Base-by-base conservation (phyloP, 2,888 invertebrate species). In the Tetramorium bicarinatum region DNA sequence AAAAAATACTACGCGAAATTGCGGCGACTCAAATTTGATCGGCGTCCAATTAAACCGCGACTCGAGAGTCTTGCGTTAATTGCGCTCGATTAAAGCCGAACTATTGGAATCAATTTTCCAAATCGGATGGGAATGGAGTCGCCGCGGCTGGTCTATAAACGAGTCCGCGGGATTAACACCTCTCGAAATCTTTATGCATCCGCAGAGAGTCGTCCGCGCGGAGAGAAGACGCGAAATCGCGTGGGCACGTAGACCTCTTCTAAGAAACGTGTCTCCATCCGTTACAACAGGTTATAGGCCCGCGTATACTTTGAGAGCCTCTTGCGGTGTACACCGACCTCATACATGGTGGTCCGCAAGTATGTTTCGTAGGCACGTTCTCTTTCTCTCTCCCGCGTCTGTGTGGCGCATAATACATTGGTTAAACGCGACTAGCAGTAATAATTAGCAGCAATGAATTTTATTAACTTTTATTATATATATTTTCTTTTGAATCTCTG, bases 251-350 rank as follows among this genome's bases (percentile, higher is more conserved):
- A 74, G 75, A 80, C 67, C 59, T 62, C 25, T 88, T 85, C 84
- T 67, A 56, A 66, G 82, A 87, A 88, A 71, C 85, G 62, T 82
- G 83, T 85, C 87, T 77, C 85, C 79, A 64, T 83, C 84, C 85
- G 89, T 88, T 88, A 87, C 86, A 91, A 91, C 90, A 90, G 91
- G 92, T 92, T 91, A 91, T 87, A 86, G 44, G 52, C 25, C n/a
- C 87, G 88, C 72, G 84, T 85, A 18, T 2, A 85, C 87, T 89
- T 75, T 82, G 84, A 86, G 86, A 71, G 62, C 21, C 66, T 74
- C 44, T 64, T 56, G 15, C 34, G 15, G 34, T 59, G 59, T 44
- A 71, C 64, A 52, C 62, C 66, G 64, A 75, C 59, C 59, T 41
- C 72, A 66, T 85, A 76, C 86, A 38, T 80, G 74, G 76, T 74